Evolutionary conservation across 2,113 vertebrate species (phyloP), one percentile per base, ranked within the genome.

Genomic region (Eubucco bourcierii): DNA sequence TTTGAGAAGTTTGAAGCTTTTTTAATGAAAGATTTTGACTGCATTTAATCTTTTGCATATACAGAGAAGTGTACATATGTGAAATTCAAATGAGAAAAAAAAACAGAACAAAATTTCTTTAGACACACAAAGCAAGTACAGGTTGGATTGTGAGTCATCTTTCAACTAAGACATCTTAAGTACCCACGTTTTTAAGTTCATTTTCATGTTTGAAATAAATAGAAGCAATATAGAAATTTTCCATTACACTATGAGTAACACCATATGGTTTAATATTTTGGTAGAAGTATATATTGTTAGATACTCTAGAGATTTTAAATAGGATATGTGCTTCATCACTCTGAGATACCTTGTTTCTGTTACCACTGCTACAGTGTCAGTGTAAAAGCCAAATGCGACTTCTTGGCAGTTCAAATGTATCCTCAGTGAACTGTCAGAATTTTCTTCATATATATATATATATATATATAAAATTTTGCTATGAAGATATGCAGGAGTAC

Each of bases 1-100:
- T 13, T 20, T 19, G 4, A 3, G 16, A 7, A 5, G 7, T 1
- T 12, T 29, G 12, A 23, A 8, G 2, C 2, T 37, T 28, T 44
- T 31, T 72, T 39, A 86, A 31, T 60, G 50, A n/a, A 58, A 91
- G 41, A 5, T 64, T 67, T 58, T 68, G 23, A 18, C 39, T 77
- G 29, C 3, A 25, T 71, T 66, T 84, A 71, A 50, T 60, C 28
- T 82, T 74, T 61, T 66, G 29, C 29, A 29, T 78, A 50, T 84
- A 7, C 37, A 70, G 19, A 20, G 24, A 59, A 80, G 39, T 56
- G 31, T 81, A 59, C 15, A 37, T 19, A 37, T 3, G 1, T 47
- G 41, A 73, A 82, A 56, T 33, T 81, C 15, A 83, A 29, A 75
- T 66, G 55, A 64, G 29, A 63, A 61, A 46, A 20, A 23, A 50